Conservation (phyloP, 2,888 invertebrate species). For the Agrochola macilenta region DNA sequence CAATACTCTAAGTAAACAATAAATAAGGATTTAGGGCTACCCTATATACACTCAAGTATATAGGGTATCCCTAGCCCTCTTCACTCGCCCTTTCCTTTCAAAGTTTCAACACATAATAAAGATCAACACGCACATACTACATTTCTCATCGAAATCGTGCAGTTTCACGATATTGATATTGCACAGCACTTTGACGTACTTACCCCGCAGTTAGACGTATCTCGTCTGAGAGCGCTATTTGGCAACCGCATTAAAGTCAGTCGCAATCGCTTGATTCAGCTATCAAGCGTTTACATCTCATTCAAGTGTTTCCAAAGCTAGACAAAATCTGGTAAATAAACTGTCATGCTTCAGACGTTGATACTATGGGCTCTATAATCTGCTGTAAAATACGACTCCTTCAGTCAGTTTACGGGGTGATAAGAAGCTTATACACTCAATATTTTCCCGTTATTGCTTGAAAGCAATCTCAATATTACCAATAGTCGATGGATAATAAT, state of each 20-base stretch:
- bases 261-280: conserved; percentile 41
- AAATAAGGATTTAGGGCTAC: conserved; percentile 33
- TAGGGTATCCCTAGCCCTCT: conserved; percentile 34
- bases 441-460: conserved; percentile 26
- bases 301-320: conserved; percentile 22
- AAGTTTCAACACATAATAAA: conserved; percentile 42
- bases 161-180: conserved; percentile 45
- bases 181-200: conserved; percentile 26
- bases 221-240: conserved; percentile 29
- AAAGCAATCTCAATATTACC: conserved; percentile 53
- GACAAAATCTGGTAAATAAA: conserved; percentile 11
- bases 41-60: conserved; percentile 23
- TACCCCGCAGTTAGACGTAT: conserved; percentile 14
- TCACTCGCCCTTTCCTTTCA: conserved; percentile 46
- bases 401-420: background rate
- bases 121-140: conserved; percentile 9
- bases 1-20: conserved; percentile 37
- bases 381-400: background rate
- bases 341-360: background rate
- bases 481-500: conserved; percentile 52
- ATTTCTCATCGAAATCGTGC: conserved; percentile 35
- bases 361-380: background rate
- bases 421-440: conserved; percentile 44
- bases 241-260: conserved; percentile 44
- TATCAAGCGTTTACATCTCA: conserved; percentile 39